Evolutionary conservation across 2,113 vertebrate genomes (phyloP).

Genomic region (Pristiophorus japonicus): DNA sequence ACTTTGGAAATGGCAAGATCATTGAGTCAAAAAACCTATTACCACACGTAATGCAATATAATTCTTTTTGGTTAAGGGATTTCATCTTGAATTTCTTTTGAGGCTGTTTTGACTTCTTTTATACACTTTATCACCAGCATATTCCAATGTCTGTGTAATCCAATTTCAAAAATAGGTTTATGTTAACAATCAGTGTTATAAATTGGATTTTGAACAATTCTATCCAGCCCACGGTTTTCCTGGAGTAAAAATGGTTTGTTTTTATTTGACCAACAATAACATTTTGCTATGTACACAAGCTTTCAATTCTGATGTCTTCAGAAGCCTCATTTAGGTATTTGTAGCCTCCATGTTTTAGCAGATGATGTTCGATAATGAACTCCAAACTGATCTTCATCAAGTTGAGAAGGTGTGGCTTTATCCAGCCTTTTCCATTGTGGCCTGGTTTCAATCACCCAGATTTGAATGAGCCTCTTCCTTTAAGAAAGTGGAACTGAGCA

Average conservation of each 20-base stretch:
- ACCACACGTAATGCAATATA: constrained; percentile 14
- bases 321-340: neutral
- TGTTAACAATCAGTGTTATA: constrained; percentile 16
- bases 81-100: constrained; percentile 27
- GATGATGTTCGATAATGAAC: neutral
- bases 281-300: constrained; percentile 11
- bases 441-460: neutral
- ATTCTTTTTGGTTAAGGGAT: constrained; percentile 31
- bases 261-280: neutral
- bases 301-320: constrained; percentile 10
- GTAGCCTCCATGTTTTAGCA: neutral
- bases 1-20: constrained; percentile 15
- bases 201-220: constrained; percentile 31
- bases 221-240: neutral
- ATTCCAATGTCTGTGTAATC: constrained; percentile 21
- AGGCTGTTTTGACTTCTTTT: constrained; percentile 32
- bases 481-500: neutral
- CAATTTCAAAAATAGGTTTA: constrained; percentile 28
- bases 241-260: neutral
- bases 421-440: neutral
- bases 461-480: neutral
- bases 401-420: neutral
- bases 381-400: neutral
- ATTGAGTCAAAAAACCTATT: constrained; percentile 16
- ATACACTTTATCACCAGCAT: neutral